Base-by-base conservation (phyloP, 2,888 invertebrate genomes). In the Synanthedon andrenaeformis region DNA sequence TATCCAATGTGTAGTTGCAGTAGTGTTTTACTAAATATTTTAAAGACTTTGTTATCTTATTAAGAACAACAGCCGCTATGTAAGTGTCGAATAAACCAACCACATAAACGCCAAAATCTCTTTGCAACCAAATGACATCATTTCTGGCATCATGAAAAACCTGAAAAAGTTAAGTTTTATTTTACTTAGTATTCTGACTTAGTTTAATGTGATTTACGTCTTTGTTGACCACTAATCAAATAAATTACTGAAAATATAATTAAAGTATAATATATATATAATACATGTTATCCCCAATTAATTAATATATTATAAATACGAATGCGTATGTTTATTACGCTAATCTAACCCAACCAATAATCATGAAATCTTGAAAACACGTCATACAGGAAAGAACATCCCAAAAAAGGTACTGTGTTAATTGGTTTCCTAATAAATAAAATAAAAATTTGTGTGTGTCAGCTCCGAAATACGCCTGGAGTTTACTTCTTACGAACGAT, bases 81-180 rank as follows among this genome's bases (percentile, higher is more conserved):
- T 96, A 92, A 0, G 99, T 99, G 77, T 99, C 99, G 74, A 99
- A 98, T 92, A 99, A 91, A 62, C 98, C 98, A 1, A 99, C 98
- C 3, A 99, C 82, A 73, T 99, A 99, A 1, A 99, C 74, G 0
- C 97, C 95, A 54, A 99, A 91, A 88, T 99, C 99, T 13, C 97
- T 89, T 76, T 99, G 99, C 41, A 99, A 82, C 99, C 99, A 99
- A 41, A 92, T 84, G 14, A 99, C 89, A 72, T 99, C 99, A 56
- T 74, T 86, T 55, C 94, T 93, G 0, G 96, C 95, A 10, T 99
- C 99, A 72, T 99, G 99, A 62, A 99, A 93, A 4, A 97, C 90
- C 94, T 94, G 68, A 4, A 66, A 61, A 58, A 35, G 35, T 35
- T 35, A 35, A 35, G 10, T 35, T 35, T 56, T 60, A 58, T 41